Conservation (phyloP, 2,113 vertebrate species). For the Anhinga rufa region DNA sequence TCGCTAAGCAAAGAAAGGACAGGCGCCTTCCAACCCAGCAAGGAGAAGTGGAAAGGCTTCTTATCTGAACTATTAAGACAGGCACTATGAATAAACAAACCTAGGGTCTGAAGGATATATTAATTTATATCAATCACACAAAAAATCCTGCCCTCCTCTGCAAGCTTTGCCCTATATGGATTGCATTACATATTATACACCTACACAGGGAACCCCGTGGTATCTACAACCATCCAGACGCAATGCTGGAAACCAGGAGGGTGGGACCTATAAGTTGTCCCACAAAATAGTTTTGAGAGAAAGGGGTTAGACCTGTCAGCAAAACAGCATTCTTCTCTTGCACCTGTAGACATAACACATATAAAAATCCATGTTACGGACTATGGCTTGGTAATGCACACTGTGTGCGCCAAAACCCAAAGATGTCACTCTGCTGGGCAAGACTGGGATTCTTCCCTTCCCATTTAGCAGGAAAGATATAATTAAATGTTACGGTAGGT, state of each 20-base stretch:
- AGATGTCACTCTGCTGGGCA: not conserved
- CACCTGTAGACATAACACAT: not conserved
- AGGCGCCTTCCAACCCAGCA: not conserved
- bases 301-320: not conserved
- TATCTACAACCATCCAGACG: not conserved
- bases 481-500: not conserved
- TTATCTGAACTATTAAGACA: not conserved
- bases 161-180: not conserved
- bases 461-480: not conserved
- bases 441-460: not conserved
- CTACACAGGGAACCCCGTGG: not conserved
- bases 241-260: not conserved
- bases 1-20: not conserved
- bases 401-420: not conserved
- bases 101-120: not conserved
- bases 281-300: not conserved
- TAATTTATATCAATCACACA: not conserved
- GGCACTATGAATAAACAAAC: not conserved
- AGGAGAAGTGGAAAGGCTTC: not conserved
- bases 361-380: fast-evolving
- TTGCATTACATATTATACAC: not conserved
- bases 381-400: fast-evolving
- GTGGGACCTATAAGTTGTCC: not conserved
- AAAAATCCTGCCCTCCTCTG: not conserved
- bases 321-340: not conserved